These are phyloP conservation scores for Genyomyrus donnyi DNA, from an alignment of 2,113 vertebrate species.

Conservation along the genomic window DNA sequence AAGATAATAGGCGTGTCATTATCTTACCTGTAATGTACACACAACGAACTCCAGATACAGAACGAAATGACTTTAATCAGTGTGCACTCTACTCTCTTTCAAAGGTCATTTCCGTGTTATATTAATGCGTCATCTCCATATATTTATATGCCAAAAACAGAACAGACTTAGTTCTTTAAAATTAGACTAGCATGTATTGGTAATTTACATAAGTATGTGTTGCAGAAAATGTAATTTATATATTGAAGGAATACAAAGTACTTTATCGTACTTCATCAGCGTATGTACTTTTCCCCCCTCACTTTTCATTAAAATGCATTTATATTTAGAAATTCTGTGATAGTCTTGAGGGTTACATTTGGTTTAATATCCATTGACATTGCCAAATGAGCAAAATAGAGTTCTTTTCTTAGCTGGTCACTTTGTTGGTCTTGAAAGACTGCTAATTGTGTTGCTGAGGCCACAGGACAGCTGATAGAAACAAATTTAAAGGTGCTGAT, in stretches of 20 bases:
- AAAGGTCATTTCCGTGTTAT: background rate
- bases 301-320: background rate
- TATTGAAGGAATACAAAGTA: background rate
- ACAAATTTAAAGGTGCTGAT: background rate
- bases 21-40: background rate
- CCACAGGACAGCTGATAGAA: background rate
- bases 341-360: background rate
- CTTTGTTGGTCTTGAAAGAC: background rate
- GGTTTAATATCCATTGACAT: background rate
- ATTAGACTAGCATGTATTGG: background rate
- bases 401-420: background rate
- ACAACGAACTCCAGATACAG: background rate
- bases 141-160: background rate
- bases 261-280: background rate
- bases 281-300: background rate
- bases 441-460: background rate
- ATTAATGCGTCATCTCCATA: background rate
- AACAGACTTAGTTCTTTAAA: background rate
- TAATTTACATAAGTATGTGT: background rate
- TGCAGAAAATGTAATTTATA: background rate
- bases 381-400: background rate
- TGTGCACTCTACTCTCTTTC: background rate
- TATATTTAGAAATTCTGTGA: background rate
- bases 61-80: background rate
- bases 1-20: background rate